Percentiles rank a stretch among this genome's conserved stretches.
Evolutionary conservation across 2,113 vertebrate genomes (phyloP).

Genomic region (Micronisus gabar): DNA sequence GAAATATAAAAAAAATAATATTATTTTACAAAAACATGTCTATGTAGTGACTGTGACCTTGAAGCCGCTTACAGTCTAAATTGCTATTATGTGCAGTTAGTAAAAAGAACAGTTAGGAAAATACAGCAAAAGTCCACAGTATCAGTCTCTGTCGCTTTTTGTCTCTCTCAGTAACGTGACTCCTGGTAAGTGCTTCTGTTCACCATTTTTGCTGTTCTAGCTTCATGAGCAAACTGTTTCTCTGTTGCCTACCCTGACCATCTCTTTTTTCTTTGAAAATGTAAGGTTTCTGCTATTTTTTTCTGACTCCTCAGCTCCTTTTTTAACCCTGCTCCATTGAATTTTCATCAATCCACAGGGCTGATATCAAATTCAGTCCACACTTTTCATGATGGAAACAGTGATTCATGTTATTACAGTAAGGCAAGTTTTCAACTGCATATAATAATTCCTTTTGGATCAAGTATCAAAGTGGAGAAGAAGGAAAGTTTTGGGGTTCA

Average conservation of each 20-base stretch:
- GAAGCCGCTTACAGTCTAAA: not conserved
- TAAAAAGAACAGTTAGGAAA: not conserved
- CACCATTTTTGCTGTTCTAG: not conserved
- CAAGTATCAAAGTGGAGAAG: not conserved
- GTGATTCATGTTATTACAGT: not conserved
- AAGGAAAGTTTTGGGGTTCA: not conserved
- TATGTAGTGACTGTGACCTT: not conserved
- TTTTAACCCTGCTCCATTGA: not conserved
- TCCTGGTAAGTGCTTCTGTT: not conserved
- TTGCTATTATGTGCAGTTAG: not conserved
- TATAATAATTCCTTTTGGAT: not conserved
- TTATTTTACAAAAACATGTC: not conserved
- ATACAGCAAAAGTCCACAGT: not conserved
- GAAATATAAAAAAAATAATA: not conserved
- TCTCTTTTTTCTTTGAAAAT: not conserved
- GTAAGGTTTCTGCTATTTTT: not conserved
- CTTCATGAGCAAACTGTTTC: not conserved
- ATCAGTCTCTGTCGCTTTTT: not conserved
- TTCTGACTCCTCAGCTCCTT: not conserved
- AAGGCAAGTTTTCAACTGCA: not conserved
- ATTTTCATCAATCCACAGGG: not conserved
- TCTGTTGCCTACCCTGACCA: not conserved
- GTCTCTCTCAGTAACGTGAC: not conserved
- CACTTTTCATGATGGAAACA: not conserved
- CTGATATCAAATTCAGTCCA: not conserved